Conservation (phyloP, 1,140 invertebrate genomes). For the Neodiprion pinetum region DNA sequence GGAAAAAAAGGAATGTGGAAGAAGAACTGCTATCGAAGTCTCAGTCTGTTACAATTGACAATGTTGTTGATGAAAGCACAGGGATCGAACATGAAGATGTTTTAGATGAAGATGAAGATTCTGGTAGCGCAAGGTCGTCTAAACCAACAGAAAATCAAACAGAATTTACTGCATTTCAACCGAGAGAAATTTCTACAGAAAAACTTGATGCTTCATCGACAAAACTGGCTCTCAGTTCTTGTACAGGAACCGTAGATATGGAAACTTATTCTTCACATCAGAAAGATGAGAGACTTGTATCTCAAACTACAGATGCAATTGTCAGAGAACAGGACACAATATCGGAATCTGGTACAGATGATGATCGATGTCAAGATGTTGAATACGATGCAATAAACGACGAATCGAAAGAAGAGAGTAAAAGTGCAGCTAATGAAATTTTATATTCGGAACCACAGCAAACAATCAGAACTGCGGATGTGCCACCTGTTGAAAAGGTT, state of each 20-base stretch:
- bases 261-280: too few species aligned
- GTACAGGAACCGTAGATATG: too few species aligned
- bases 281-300: too few species aligned
- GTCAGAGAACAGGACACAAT: not conserved
- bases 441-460: too few species aligned
- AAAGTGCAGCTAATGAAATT: not conserved
- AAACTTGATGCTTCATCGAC: too few species aligned
- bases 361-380: constrained; percentile 19
- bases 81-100: not conserved
- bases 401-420: not conserved
- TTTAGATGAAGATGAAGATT: not conserved
- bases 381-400: not conserved
- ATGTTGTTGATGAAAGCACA: not conserved
- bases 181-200: too few species aligned
- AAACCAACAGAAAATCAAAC: not conserved
- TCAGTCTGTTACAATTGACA: not conserved
- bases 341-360: constrained; percentile 27
- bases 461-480: too few species aligned
- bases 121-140: not conserved
- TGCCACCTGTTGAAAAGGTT: not conserved
- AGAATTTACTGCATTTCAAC: too few species aligned
- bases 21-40: not conserved
- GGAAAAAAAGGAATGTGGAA: not conserved
- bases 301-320: too few species aligned
- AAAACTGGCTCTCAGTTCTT: too few species aligned